Conservation (phyloP, 2,113 vertebrate genomes). For the Fulica atra region DNA sequence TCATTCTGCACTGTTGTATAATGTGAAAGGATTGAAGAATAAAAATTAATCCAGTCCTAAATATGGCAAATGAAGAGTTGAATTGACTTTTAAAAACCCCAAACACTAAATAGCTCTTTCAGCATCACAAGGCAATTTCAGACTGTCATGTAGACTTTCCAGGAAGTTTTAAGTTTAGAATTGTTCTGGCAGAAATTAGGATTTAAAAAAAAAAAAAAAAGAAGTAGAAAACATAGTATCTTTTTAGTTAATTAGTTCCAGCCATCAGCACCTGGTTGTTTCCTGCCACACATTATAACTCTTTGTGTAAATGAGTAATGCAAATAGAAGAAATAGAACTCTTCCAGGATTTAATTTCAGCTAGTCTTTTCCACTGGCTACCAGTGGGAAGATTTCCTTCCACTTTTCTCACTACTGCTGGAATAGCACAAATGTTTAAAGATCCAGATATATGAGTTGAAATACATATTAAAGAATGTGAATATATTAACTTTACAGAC, state of each 20-base stretch:
- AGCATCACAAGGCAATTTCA: not conserved
- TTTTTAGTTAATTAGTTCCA: not conserved
- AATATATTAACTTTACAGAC: not conserved
- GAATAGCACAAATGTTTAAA: not conserved
- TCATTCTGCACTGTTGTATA: not conserved
- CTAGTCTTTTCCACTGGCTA: not conserved
- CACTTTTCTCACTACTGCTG: not conserved
- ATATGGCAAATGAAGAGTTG: not conserved
- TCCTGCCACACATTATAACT: not conserved
- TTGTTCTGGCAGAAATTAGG: not conserved
- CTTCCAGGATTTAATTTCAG: not conserved
- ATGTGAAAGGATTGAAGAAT: not conserved
- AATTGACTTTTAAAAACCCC: not conserved
- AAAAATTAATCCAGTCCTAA: slow-evolving; percentile 30
- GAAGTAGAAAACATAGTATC: rapidly evolving
- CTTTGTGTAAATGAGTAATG: not conserved
- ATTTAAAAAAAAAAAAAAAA: not conserved
- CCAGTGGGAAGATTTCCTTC: not conserved
- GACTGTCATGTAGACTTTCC: not conserved
- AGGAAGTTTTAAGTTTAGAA: not conserved
- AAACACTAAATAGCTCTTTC: not conserved
- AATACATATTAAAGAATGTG: not conserved
- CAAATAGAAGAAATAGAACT: not conserved
- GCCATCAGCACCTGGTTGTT: not conserved
- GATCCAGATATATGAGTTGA: not conserved